Percentiles rank a stretch among this genome's conserved stretches.
phyloP scores from a whole-genome alignment of 2,888 invertebrate genomes.

The Drosophila mimica region DNA sequence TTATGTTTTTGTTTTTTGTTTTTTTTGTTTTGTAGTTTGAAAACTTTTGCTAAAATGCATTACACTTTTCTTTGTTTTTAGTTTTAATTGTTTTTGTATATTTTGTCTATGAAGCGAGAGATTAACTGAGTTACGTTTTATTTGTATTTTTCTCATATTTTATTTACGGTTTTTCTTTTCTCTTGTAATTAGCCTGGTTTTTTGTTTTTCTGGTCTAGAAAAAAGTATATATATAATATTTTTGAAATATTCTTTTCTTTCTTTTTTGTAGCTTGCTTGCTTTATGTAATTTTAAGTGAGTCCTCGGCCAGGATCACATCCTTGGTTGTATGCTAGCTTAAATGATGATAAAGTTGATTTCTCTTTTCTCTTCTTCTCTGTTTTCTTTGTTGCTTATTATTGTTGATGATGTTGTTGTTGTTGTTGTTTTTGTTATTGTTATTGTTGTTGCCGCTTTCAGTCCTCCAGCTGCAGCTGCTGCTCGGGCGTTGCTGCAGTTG shows the following conservation, averaged over 20 bases:
- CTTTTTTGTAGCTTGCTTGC: constrained; percentile 40
- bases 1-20: constrained; percentile 13
- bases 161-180: constrained; percentile 7
- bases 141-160: constrained; percentile 27
- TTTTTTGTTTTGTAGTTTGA: constrained; percentile 11
- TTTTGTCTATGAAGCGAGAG: constrained; percentile 61
- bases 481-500: constrained; percentile 41
- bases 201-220: constrained; percentile 45
- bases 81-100: constrained; percentile 22
- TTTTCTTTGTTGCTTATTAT: constrained; percentile 45
- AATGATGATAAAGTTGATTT: constrained; percentile 74
- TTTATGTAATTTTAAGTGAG: constrained; percentile 65
- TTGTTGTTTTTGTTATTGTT: constrained; percentile 37
- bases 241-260: constrained; percentile 73
- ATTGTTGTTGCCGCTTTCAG: constrained; percentile 54
- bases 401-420: constrained; percentile 40
- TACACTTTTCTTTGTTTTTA: constrained; percentile 29
- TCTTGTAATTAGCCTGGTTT: constrained; percentile 35
- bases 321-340: constrained; percentile 80
- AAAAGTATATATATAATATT: constrained; percentile 67
- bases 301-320: constrained; percentile 76
- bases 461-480: constrained; percentile 65
- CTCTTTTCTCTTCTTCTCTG: constrained; percentile 29
- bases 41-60: constrained; percentile 54
- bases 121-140: constrained; percentile 55